Percentiles rank a stretch among this genome's conserved stretches.
These are phyloP conservation scores for Leptatherina wallacei DNA, from an alignment of 2,797 vertebrate genomes.

Conservation along the genomic window DNA sequence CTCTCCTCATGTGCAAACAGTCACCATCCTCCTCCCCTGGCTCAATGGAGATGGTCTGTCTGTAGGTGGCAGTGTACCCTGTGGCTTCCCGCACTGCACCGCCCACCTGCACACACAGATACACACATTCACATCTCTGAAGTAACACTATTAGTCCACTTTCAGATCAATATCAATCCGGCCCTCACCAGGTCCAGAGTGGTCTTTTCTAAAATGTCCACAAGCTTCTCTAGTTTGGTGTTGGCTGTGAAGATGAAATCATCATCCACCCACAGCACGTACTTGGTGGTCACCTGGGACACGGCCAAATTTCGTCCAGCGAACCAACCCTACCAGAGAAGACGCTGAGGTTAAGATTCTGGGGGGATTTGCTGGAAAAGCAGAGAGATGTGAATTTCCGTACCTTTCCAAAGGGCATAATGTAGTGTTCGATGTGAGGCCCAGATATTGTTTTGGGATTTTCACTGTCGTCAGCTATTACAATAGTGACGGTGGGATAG, in stretches of 20 bases:
- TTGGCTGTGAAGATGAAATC: slow-evolving; percentile 92
- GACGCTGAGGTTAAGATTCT: slow-evolving; percentile 12
- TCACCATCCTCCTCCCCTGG: slow-evolving; percentile 87
- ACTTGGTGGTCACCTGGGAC: slow-evolving; percentile 94
- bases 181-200: slow-evolving; percentile 90
- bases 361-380: not conserved
- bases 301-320: slow-evolving; percentile 93
- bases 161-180: not conserved
- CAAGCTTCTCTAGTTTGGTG: slow-evolving; percentile 92
- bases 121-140: slow-evolving; percentile 19
- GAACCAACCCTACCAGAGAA: slow-evolving; percentile 89
- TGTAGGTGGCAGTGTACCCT: slow-evolving; percentile 89
- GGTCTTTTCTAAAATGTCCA: slow-evolving; percentile 92
- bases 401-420: slow-evolving; percentile 95
- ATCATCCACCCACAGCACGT: slow-evolving; percentile 95
- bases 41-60: slow-evolving; percentile 88
- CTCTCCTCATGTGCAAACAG: slow-evolving; percentile 87
- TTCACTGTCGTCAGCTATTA: slow-evolving; percentile 93
- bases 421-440: slow-evolving; percentile 90
- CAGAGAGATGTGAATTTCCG: not conserved
- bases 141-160: not conserved
- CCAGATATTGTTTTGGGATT: slow-evolving; percentile 85
- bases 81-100: slow-evolving; percentile 92
- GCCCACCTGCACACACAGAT: slow-evolving; percentile 84
- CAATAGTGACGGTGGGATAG: slow-evolving; percentile 90